phyloP scores from a whole-genome alignment of 1,140 invertebrate species.

The Bradynema listronoti region DNA sequence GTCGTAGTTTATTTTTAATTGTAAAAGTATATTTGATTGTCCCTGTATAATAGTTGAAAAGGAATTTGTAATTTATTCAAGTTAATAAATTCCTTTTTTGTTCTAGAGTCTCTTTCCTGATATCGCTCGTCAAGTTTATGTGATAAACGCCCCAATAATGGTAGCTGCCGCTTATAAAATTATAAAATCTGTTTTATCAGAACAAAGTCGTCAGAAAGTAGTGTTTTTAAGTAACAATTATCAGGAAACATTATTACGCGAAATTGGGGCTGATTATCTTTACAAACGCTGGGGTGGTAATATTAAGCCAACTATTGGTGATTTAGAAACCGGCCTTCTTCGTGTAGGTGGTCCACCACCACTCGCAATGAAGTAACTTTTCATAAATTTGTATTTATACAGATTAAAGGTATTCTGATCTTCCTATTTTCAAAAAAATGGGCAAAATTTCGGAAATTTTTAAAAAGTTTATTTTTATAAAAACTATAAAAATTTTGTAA shows the following conservation, averaged over 20 bases:
- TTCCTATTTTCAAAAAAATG: slow-evolving; percentile 16
- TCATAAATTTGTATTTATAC: too few relatives aligned
- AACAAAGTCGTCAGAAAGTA: slow-evolving; percentile 35
- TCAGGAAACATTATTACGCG: slow-evolving; percentile 16
- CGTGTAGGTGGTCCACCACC: slow-evolving; percentile 33
- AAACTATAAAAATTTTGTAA: background rate
- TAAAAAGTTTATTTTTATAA: background rate
- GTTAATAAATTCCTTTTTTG: slow-evolving; percentile 9
- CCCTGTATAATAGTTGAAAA: background rate
- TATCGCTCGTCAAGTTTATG: slow-evolving; percentile 26
- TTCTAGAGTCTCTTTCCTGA: slow-evolving; percentile 36
- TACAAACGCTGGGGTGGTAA: slow-evolving; percentile 31
- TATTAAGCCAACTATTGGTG: slow-evolving; percentile 5
- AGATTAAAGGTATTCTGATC: too few relatives aligned
- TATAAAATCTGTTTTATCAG: slow-evolving; percentile 32
- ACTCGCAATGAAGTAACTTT: too few relatives aligned
- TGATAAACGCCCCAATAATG: slow-evolving; percentile 36
- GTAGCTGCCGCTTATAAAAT: slow-evolving; percentile 28
- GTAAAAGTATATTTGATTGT: background rate
- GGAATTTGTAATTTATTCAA: slow-evolving; percentile 3
- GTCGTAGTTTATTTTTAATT: background rate
- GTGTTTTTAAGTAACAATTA: slow-evolving; percentile 21
- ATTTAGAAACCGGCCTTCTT: slow-evolving; percentile 24
- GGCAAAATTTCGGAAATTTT: slow-evolving; percentile 1
- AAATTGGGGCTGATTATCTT: slow-evolving; percentile 30